phyloP scores from a whole-genome alignment of 2,113 vertebrate species.

The Tonatia bakeri region DNA sequence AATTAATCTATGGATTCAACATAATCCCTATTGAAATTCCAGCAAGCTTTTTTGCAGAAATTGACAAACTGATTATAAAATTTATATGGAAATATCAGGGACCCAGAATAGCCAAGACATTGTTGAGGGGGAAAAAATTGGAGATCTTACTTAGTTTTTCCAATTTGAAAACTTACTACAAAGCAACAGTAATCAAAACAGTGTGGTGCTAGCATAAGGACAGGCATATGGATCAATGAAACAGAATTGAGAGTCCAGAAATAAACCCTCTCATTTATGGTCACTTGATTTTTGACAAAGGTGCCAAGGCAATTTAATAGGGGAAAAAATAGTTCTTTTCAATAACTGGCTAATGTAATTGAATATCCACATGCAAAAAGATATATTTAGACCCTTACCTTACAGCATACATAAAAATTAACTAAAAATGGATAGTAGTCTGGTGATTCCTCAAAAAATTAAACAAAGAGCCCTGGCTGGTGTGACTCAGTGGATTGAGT shows the following conservation, averaged over 20 bases:
- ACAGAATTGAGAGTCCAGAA: background rate
- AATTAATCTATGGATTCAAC: background rate
- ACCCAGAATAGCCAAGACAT: background rate
- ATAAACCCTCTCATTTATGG: background rate
- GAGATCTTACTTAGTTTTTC: background rate
- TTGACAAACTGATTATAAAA: background rate
- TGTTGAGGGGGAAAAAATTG: background rate
- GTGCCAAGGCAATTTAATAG: background rate
- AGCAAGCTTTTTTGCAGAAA: background rate
- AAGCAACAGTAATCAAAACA: background rate
- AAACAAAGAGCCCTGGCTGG: background rate
- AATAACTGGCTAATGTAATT: background rate
- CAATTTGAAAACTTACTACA: background rate
- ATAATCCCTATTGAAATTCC: background rate
- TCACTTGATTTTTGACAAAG: conserved; percentile 6
- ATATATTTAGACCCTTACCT: background rate
- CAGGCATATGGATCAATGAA: background rate
- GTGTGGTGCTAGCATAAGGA: background rate
- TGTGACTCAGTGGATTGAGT: too few relatives aligned
- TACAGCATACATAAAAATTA: background rate
- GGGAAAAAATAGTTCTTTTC: background rate
- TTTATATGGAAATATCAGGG: background rate
- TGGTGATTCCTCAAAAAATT: background rate
- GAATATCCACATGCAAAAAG: background rate
- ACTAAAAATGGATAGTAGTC: background rate